These are phyloP conservation scores for Steinernema hermaphroditum DNA, from an alignment of 2,888 invertebrate species.

Conservation along the genomic window DNA sequence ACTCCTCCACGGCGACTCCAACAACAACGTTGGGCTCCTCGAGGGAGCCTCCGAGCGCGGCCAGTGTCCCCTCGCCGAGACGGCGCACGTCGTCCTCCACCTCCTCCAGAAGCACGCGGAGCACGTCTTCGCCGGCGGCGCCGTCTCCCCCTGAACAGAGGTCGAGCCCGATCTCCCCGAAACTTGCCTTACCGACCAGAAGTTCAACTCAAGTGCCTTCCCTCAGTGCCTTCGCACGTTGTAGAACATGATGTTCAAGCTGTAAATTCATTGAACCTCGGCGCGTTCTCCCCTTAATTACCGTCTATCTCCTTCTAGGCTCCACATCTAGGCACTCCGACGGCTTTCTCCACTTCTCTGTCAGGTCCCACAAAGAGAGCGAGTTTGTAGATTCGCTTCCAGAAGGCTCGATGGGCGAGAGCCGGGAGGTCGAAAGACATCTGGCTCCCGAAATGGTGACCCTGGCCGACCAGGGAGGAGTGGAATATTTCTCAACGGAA, in stretches of 20 bases:
- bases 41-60: neutral
- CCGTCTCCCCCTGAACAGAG: slow-evolving; percentile 13
- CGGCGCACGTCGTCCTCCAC: neutral
- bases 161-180: too few species aligned
- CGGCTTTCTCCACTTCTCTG: too few species aligned
- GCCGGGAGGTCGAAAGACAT: neutral
- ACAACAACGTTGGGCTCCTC: slow-evolving; percentile 4
- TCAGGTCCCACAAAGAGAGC: too few species aligned
- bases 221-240: neutral
- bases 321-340: too few species aligned
- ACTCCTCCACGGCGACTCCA: neutral
- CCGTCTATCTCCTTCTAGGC: too few species aligned
- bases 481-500: neutral
- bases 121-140: slow-evolving; percentile 16
- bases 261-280: neutral
- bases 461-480: neutral
- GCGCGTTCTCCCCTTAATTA: too few species aligned
- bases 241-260: slow-evolving; percentile 3
- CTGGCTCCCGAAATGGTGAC: neutral
- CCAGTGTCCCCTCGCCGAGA: slow-evolving; percentile 7
- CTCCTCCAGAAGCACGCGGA: slow-evolving; percentile 27
- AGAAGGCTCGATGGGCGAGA: too few species aligned
- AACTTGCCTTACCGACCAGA: too few species aligned
- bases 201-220: slow-evolving; percentile 15
- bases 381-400: too few species aligned